Base-by-base conservation (phyloP, 2,888 invertebrate genomes). In the Hofmannophila pseudospretella region DNA sequence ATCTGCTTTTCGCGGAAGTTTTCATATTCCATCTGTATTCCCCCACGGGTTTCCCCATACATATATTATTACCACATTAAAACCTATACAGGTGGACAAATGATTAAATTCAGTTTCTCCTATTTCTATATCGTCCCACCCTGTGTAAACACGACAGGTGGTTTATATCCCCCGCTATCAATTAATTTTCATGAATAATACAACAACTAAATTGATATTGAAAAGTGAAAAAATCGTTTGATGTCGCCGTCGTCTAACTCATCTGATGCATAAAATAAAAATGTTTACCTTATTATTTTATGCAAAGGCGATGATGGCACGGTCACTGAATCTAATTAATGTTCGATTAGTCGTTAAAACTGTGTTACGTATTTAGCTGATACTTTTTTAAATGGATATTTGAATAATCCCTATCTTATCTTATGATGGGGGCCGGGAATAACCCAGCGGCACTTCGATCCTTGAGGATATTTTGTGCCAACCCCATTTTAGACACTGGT, bases 201-300 rank as follows among this genome's bases (percentile, higher is more conserved):
- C 41, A 46, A 34, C 9, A 13, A 30, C 36, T 32, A 42, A 44
- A 44, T 46, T 46, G 44, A 44, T 45, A 39, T 38, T 41, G 3
- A 7, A n/a, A 37, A 32, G 23, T 32, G 14, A 31, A 36, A 43
- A 35, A 41, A 30, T 16, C 33, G 32, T 35, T 39, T 32, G 12
- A 33, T 29, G 41, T 43, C 33, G 43, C 31, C 37, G 8, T 23
- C 22, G 22, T 2, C 2, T 2, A 22, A 32, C 8, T 22, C n/a
- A n/a, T n/a, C n/a, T n/a, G n/a, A n/a, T 12, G 30, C 32, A 39
- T 39, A 42, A 38, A 43, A 12, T 36, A 45, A 32, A 25, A 29
- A 38, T 30, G 13, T n/a, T n/a, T n/a, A n/a, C n/a, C n/a, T n/a
- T n/a, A n/a, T n/a, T n/a, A n/a, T n/a, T n/a, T n/a, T n/a, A n/a